A percentile compares a stretch with the other conserved stretches of the same genome.
phyloP scores from a whole-genome alignment of 2,888 invertebrate species.

The Encarsia formosa region DNA sequence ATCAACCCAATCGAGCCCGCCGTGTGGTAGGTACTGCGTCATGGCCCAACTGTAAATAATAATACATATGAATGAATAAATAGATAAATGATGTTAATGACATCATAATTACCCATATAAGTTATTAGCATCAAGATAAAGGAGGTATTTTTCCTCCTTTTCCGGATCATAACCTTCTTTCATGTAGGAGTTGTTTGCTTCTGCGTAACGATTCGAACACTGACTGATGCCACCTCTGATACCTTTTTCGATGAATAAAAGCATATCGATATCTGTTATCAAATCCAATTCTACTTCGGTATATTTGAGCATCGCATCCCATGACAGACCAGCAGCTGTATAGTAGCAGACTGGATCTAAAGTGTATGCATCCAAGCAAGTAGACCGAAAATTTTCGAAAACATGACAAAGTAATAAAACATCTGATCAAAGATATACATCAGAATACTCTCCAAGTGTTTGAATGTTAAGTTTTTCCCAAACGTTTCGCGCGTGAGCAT shows the following conservation, averaged over 20 bases:
- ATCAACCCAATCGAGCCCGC: not conserved
- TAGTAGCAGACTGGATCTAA: too few relatives aligned
- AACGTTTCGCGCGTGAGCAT: not conserved
- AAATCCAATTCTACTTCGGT: constrained; percentile 18
- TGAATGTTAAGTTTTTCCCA: not conserved
- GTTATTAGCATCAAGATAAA: constrained; percentile 43
- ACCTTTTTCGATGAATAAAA: constrained; percentile 15
- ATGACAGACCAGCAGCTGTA: constrained; percentile 21
- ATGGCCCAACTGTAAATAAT: too few relatives aligned
- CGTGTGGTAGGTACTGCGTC: constrained; percentile 28
- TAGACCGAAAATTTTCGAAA: constrained; percentile 7
- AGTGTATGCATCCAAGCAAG: not conserved
- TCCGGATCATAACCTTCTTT: constrained; percentile 4
- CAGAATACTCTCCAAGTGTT: not conserved
- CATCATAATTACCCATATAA: too few relatives aligned
- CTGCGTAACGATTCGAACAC: constrained; percentile 2
- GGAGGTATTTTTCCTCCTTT: constrained; percentile 32
- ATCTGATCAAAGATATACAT: constrained; percentile 7
- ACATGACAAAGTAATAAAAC: constrained; percentile 22
- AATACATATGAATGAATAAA: too few relatives aligned
- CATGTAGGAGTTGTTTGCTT: constrained; percentile 21
- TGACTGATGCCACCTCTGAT: constrained; percentile 19
- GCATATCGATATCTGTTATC: constrained; percentile 15
- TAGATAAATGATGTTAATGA: too few relatives aligned
- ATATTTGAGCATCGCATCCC: constrained; percentile 19